Evolutionary conservation across 2,113 vertebrate genomes (phyloP).

Genomic region (Anser cygnoides): DNA sequence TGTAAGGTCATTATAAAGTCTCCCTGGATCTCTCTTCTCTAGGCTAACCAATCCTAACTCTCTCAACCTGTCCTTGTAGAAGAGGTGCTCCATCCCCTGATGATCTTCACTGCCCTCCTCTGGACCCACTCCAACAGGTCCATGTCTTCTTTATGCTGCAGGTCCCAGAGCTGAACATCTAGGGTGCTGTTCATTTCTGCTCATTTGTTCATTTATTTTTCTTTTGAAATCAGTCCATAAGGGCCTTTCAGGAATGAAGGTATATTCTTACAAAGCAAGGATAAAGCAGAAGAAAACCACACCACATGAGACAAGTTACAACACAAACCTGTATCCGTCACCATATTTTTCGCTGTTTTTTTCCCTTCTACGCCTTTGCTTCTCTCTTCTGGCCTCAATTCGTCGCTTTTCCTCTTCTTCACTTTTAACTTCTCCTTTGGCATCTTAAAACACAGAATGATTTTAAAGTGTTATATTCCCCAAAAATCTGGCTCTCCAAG

Average conservation of each 20-base stretch:
- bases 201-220: background rate
- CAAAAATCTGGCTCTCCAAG: background rate
- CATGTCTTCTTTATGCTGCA: background rate
- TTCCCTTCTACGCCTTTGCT: constrained; percentile 85
- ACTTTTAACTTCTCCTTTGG: constrained; percentile 78
- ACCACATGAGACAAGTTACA: background rate
- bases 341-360: constrained; percentile 89
- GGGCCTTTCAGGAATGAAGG: background rate
- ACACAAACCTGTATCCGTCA: constrained; percentile 85
- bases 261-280: background rate
- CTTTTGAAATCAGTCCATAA: background rate
- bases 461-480: background rate
- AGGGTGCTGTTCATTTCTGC: background rate
- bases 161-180: background rate
- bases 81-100: background rate
- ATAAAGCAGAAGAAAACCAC: background rate
- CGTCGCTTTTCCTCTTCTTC: constrained; percentile 84
- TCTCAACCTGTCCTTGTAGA: background rate
- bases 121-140: background rate
- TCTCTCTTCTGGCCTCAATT: constrained; percentile 83
- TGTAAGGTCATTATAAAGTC: background rate
- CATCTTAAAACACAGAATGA: constrained; percentile 58
- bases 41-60: background rate
- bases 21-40: background rate
- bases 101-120: background rate